Evolutionary conservation across 2,888 invertebrate species (phyloP).

Genomic region (Lepidonotus clava): DNA sequence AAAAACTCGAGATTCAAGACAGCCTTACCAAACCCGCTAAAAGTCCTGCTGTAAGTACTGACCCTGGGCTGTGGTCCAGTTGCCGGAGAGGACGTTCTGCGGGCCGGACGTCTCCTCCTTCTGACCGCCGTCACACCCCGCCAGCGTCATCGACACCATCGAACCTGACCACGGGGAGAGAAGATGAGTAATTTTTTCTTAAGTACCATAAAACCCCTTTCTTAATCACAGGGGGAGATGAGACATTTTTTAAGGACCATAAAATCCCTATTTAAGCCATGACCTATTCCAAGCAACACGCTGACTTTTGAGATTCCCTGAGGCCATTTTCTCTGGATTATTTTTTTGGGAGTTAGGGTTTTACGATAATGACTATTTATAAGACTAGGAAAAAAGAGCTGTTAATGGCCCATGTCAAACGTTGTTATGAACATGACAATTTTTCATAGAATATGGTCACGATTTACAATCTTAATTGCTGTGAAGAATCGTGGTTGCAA

Average conservation of each 20-base stretch:
- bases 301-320: background rate
- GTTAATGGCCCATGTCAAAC: background rate
- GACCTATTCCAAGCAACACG: background rate
- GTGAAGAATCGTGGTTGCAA: no score
- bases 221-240: background rate
- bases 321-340: background rate
- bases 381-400: background rate
- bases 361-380: background rate
- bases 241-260: no score
- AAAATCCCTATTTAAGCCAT: background rate
- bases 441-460: no score
- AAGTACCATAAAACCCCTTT: background rate
- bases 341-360: background rate
- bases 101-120: constrained; percentile 72
- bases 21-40: no score
- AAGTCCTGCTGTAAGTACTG: no score
- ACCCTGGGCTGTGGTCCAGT: constrained; percentile 66
- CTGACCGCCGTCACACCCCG: constrained; percentile 76
- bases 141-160: constrained; percentile 68
- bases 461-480: no score
- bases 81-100: constrained; percentile 70
- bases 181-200: background rate
- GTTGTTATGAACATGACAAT: no score
- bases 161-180: constrained; percentile 66
- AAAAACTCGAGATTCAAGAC: no score